phyloP scores from a whole-genome alignment of 2,797 vertebrate genomes.

The Clarias pachynema region DNA sequence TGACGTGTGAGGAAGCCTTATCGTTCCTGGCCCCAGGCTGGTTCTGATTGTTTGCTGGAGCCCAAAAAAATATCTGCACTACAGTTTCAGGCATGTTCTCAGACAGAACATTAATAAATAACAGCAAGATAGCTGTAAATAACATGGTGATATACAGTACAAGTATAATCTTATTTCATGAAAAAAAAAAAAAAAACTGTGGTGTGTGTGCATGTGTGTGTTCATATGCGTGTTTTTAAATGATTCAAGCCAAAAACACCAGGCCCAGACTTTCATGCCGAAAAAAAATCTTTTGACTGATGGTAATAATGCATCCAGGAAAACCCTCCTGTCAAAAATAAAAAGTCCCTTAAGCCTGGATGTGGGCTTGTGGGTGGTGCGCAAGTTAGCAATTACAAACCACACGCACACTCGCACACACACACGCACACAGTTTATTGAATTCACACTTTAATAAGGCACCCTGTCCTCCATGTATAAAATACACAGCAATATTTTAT shows the following conservation, averaged over 20 bases:
- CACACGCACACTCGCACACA: slow-evolving; percentile 22
- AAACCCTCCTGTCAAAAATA: slow-evolving; percentile 35
- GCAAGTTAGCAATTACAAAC: slow-evolving; percentile 23
- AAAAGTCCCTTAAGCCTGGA: slow-evolving; percentile 14
- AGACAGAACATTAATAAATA: background rate
- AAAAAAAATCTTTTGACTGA: slow-evolving; percentile 30
- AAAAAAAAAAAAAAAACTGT: background rate
- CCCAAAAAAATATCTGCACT: background rate
- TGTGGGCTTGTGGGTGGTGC: slow-evolving; percentile 35
- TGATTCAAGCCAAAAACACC: slow-evolving; percentile 24
- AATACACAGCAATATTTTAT: too few species aligned
- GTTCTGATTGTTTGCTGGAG: background rate
- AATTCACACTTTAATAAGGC: background rate
- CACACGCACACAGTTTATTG: background rate
- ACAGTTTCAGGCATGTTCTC: background rate
- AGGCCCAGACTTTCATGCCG: slow-evolving; percentile 1
- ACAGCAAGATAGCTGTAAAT: background rate
- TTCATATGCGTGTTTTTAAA: slow-evolving; percentile 21
- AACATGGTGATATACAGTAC: background rate
- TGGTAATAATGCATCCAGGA: slow-evolving; percentile 12
- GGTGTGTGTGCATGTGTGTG: slow-evolving; percentile 3
- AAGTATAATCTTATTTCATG: background rate
- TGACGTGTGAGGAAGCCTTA: background rate
- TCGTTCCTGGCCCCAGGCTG: background rate
- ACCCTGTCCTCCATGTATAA: background rate